Evolutionary conservation across 1,140 invertebrate species (phyloP), one percentile per base, ranked within the genome.

Genomic region (Brachionus manjavacas): DNA sequence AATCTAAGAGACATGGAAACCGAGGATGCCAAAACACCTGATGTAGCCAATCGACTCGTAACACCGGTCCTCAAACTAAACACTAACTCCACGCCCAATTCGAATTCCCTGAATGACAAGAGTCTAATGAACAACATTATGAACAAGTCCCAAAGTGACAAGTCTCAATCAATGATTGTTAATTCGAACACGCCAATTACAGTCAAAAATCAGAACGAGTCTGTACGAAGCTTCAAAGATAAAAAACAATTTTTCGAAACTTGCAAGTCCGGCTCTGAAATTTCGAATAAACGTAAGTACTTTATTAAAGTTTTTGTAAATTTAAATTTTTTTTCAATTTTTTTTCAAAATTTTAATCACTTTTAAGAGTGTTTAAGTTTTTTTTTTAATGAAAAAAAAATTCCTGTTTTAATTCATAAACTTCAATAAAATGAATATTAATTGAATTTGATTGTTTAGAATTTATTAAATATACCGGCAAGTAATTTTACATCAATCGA

Each of bases 181-280:
- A 81, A 31, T 25, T 81, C 79, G n/a, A 64, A 81, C 41, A 76
- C 79, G 20, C 79, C 79, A 16, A 64, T 81, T 76, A 4, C 14
- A n/a, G 16, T 43, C 8, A 80, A 80, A 39, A 81, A 60, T 14
- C 79, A 41, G 31, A 12, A 16, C 3, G 81, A 83, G 12, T 83
- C 81, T 7, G 81, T 68, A 4, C 43, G 81, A 52, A 68, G 60
- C 31, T 83, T 83, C 46, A 68, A 55, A 35, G 81, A 83, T 55
- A 83, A 83, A 68, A 83, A 41, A 39, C 46, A 83, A 11, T 83
- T 83, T 83, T 83, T 83, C 20, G 81, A 83, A 20, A 31, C 60
- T 9, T 52, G 64, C 20, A 68, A 68, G 20, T 25, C 41, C n/a
- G 31, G 39, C 1, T 70, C 81, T 23, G 81, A 68, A n/a, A 52